Percentiles rank a stretch among this genome's conserved stretches.
Evolutionary conservation across 2,113 vertebrate species (phyloP).

Genomic region (Geothlypis trichas): DNA sequence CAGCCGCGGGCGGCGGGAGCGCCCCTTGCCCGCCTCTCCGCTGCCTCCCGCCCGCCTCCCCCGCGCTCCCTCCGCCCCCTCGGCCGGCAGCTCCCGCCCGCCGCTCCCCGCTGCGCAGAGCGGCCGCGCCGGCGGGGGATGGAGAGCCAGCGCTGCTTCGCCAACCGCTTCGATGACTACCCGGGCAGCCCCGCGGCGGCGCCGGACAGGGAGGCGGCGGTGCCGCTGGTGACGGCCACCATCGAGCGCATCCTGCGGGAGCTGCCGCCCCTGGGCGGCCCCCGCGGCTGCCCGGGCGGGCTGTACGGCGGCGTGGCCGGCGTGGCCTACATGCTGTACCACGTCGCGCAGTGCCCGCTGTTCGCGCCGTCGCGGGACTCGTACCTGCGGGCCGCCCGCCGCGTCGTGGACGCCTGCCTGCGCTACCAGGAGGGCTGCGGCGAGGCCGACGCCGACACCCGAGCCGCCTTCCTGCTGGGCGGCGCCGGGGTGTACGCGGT

Average conservation of each 20-base stretch:
- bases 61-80: background rate
- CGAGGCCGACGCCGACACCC: constrained; percentile 82
- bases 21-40: background rate
- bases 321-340: constrained; percentile 88
- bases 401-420: constrained; percentile 83
- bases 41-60: background rate
- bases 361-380: constrained; percentile 78
- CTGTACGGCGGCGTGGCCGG: constrained; percentile 85
- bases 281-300: constrained; percentile 79
- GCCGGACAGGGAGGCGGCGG: constrained; percentile 72
- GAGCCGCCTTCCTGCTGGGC: constrained; percentile 85
- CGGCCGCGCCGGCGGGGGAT: background rate
- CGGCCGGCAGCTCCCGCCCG: background rate
- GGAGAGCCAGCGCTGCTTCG: constrained; percentile 85
- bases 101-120: background rate
- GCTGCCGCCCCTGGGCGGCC: constrained; percentile 70
- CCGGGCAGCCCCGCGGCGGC: constrained; percentile 77
- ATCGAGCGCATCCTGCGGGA: constrained; percentile 81
- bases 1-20: background rate
- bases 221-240: constrained; percentile 77
- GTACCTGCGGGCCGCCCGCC: constrained; percentile 82
- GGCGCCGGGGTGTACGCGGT: constrained; percentile 85
- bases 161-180: constrained; percentile 87
- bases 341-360: constrained; percentile 83
- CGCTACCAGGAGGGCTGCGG: constrained; percentile 78